phyloP scores from a whole-genome alignment of 2,888 invertebrate genomes.

The Heliconius aoede region DNA sequence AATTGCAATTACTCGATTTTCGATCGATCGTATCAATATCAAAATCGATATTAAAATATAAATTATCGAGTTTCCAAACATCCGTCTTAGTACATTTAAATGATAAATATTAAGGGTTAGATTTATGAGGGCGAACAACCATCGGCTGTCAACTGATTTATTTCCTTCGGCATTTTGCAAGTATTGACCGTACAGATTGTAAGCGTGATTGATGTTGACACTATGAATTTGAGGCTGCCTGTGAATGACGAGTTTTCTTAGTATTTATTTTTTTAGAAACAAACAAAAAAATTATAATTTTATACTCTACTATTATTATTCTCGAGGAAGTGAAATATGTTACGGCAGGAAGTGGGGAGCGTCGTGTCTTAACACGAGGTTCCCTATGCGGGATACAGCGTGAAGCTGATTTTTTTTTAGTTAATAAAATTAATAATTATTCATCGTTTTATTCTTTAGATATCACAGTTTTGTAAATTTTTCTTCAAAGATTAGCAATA shows the following conservation, averaged over 20 bases:
- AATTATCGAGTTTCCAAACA: constrained; percentile 32
- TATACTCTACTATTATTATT: not conserved
- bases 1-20: too few relatives aligned
- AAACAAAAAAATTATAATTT: not conserved
- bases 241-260: constrained; percentile 30
- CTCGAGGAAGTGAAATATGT: too few relatives aligned
- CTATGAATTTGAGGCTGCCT: constrained; percentile 33
- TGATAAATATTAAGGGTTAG: constrained; percentile 43
- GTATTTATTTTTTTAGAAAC: not conserved
- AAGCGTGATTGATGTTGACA: constrained; percentile 46
- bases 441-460: not conserved
- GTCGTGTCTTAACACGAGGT: too few relatives aligned
- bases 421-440: not conserved
- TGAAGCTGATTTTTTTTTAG: too few relatives aligned
- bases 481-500: not conserved
- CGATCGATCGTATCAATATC: not conserved
- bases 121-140: constrained; percentile 46
- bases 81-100: constrained; percentile 34
- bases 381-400: too few relatives aligned
- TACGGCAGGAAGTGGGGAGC: too few relatives aligned
- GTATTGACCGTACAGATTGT: constrained; percentile 46
- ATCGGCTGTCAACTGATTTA: constrained; percentile 47
- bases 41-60: too few relatives aligned
- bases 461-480: not conserved
- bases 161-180: constrained; percentile 45